Conservation (phyloP, 2,113 vertebrate genomes). For the Tretioscincus oriximinensis region DNA sequence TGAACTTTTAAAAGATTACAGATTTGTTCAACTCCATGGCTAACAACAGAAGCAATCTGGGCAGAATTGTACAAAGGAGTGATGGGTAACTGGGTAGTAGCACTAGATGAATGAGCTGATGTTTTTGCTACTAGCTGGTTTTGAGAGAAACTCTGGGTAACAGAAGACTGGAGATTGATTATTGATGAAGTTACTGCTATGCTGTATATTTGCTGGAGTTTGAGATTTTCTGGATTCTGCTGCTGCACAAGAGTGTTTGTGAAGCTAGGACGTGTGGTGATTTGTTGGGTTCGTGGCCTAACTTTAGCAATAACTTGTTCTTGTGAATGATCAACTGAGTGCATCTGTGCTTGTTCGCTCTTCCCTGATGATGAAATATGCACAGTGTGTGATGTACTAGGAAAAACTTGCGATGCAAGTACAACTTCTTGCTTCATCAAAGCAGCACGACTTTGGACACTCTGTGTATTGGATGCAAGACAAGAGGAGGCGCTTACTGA, state of each 20-base stretch:
- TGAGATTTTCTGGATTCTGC: slow-evolving; percentile 75
- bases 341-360: slow-evolving; percentile 68
- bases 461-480: slow-evolving; percentile 69
- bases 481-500: slow-evolving; percentile 64
- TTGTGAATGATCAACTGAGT: slow-evolving; percentile 61
- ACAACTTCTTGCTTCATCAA: slow-evolving; percentile 75
- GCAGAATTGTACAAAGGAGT: slow-evolving; percentile 83
- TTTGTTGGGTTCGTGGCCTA: slow-evolving; percentile 66
- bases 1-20: slow-evolving; percentile 90
- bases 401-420: slow-evolving; percentile 76
- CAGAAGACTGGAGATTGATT: slow-evolving; percentile 75
- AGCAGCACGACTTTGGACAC: slow-evolving; percentile 67
- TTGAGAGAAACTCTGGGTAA: slow-evolving; percentile 83
- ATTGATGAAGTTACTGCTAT: slow-evolving; percentile 76
- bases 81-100: slow-evolving; percentile 83
- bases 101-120: slow-evolving; percentile 80
- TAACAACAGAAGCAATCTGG: slow-evolving; percentile 84
- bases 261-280: slow-evolving; percentile 70
- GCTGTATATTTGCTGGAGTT: slow-evolving; percentile 81
- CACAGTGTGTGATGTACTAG: slow-evolving; percentile 65
- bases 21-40: slow-evolving; percentile 84
- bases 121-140: slow-evolving; percentile 86
- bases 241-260: slow-evolving; percentile 68
- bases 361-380: slow-evolving; percentile 67
- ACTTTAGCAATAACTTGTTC: slow-evolving; percentile 59